Percentiles rank a stretch among this genome's conserved stretches.
Conservation (phyloP, 2,113 vertebrate species). For the Aptenodytes forsteri region DNA sequence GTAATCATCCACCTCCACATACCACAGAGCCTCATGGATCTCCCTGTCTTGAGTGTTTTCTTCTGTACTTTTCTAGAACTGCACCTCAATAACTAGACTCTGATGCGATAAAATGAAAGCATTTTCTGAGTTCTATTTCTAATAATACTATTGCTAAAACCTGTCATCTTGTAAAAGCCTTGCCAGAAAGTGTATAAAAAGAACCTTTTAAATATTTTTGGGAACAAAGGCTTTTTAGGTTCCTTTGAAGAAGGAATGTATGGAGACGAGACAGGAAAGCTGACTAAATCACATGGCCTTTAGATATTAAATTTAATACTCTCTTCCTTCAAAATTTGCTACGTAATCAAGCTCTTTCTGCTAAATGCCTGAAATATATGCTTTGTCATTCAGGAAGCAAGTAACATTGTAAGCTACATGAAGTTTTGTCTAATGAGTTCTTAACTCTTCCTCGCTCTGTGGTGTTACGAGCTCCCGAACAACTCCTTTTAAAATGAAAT, state of each 20-base stretch:
- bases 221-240: background rate
- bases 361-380: background rate
- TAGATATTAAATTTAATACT: background rate
- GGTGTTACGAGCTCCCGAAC: background rate
- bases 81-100: background rate
- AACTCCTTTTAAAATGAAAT: background rate
- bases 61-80: background rate
- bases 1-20: background rate
- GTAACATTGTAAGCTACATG: background rate
- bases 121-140: background rate
- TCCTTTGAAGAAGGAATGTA: background rate
- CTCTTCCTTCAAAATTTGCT: background rate
- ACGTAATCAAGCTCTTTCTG: background rate
- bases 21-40: background rate
- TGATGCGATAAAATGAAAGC: background rate
- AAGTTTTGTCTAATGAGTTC: background rate
- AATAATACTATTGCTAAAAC: background rate
- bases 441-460: background rate
- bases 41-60: background rate
- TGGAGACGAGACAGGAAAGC: background rate
- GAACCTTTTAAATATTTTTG: background rate
- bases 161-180: background rate
- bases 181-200: background rate
- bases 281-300: background rate
- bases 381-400: background rate